Base-by-base conservation (phyloP, 2,113 vertebrate species). In the Otocyon megalotis region DNA sequence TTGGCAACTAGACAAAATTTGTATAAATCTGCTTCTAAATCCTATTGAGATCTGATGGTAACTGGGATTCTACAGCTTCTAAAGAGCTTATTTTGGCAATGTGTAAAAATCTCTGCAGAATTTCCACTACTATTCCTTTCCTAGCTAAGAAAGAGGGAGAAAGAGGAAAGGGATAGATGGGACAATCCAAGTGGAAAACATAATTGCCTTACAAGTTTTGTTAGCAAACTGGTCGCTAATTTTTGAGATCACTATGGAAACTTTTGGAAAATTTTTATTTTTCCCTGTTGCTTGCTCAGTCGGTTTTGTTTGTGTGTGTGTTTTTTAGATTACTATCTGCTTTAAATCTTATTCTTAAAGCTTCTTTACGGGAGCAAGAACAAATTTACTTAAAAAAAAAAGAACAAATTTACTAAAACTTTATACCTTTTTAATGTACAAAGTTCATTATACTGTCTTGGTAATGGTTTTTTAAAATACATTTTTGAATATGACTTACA, bases 1-100 rank as follows among this genome's bases (percentile, higher is more conserved):
- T 24, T 72, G 26, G 6, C 7, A 32, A 48, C 17, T 62, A 71
- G 48, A 81, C 65, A 91, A 85, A 79, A 79, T 94, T 94, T 72
- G 37, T 13, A 50, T 83, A 92, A 94, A 88, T 5, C 5, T 24
- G 12, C 58, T 91, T 92, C 24, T 35, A 76, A 83, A 86, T 53
- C 65, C n/a, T 69, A 13, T 35, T 54, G 79, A 58, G 60, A 4
- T 43, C 37, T 80, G 60, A 26, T 80, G 37, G 17, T 63, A 56
- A 63, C 71, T 84, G 69, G 43, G 26, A 53, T 26, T 60, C n/a
- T 60, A 22, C 63, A 63, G 2, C 35, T 89, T 96, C 83, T 89
- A 58, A 28, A 97, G 95, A 92, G 35, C 72, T 83, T 54, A 86
- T 94, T 96, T 97, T 87, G 15, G 54, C 30, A 90, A 53, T 53